Conservation (phyloP, 2,113 vertebrate species). For the Cromileptes altivelis region DNA sequence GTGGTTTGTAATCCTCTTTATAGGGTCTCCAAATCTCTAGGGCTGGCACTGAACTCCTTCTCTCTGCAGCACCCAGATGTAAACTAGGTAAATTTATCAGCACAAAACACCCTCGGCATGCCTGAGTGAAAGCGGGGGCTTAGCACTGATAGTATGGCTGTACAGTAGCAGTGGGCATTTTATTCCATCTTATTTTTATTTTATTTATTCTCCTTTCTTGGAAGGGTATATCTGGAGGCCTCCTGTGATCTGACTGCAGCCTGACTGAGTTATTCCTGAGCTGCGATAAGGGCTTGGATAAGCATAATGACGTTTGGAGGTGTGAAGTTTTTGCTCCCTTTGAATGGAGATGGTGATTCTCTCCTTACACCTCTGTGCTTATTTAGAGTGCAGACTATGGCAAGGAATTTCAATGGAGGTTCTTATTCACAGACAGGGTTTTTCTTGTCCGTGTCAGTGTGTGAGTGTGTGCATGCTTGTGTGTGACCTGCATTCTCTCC, state of each 20-base stretch:
- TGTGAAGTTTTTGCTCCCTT: conserved; percentile 78
- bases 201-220: conserved; percentile 58
- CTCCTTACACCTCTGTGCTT: conserved; percentile 75
- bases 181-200: conserved; percentile 66
- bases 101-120: conserved; percentile 60
- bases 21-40: conserved; percentile 34
- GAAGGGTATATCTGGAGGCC: conserved; percentile 61
- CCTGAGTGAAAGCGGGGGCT: conserved; percentile 56
- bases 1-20: conserved; percentile 55
- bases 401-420: conserved; percentile 78
- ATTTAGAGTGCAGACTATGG: conserved; percentile 74
- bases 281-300: conserved; percentile 79
- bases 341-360: conserved; percentile 77
- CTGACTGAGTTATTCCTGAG: conserved; percentile 70
- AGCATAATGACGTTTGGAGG: conserved; percentile 81
- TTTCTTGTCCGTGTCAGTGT: conserved; percentile 47
- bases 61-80: conserved; percentile 43
- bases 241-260: conserved; percentile 69
- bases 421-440: conserved; percentile 60
- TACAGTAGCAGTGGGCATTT: conserved; percentile 67
- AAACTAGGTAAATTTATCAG: conserved; percentile 68
- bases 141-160: conserved; percentile 52
- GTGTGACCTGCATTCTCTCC: conserved; percentile 39
- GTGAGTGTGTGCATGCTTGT: conserved; percentile 8
- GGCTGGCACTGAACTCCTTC: conserved; percentile 31